A percentile compares a stretch with the other conserved stretches of the same genome.
Evolutionary conservation across 2,797 vertebrate species (phyloP).

Genomic region (Microctenopoma lineatum): DNA sequence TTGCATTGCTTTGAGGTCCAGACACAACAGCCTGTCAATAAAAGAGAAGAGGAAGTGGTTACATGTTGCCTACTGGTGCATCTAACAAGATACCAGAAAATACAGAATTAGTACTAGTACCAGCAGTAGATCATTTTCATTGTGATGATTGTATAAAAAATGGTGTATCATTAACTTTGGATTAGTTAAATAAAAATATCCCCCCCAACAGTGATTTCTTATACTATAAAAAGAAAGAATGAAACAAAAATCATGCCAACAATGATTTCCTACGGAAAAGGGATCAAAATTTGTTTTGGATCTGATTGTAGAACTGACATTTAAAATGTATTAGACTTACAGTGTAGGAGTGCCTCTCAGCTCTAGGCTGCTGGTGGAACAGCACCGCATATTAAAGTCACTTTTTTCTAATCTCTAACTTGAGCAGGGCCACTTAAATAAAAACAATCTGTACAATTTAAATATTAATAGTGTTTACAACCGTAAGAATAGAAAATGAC

Average conservation of each 20-base stretch:
- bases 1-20: conserved; percentile 47
- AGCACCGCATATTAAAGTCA: conserved; percentile 26
- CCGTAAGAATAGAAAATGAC: neutral
- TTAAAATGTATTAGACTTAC: conserved; percentile 60
- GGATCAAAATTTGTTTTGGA: conserved; percentile 30
- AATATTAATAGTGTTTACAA: conserved; percentile 39
- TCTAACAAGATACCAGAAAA: neutral
- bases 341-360: conserved; percentile 23
- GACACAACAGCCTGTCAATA: conserved; percentile 69
- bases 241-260: neutral
- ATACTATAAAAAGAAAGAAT: conserved; percentile 14
- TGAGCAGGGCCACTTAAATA: conserved; percentile 10
- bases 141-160: neutral
- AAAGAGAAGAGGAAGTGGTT: conserved; percentile 3
- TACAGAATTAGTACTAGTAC: neutral
- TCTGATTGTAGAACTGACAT: conserved; percentile 41
- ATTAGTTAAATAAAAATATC: neutral
- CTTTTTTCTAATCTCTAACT: conserved; percentile 6
- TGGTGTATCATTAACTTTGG: neutral
- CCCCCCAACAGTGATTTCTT: neutral
- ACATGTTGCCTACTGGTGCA: neutral
- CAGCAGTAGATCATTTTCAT: neutral
- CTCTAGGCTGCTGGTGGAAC: conserved; percentile 25
- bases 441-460: conserved; percentile 29
- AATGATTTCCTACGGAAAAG: conserved; percentile 28